Percentiles rank a stretch among this genome's conserved stretches.
phyloP scores from a whole-genome alignment of 2,113 vertebrate species.

The Chauna torquata region DNA sequence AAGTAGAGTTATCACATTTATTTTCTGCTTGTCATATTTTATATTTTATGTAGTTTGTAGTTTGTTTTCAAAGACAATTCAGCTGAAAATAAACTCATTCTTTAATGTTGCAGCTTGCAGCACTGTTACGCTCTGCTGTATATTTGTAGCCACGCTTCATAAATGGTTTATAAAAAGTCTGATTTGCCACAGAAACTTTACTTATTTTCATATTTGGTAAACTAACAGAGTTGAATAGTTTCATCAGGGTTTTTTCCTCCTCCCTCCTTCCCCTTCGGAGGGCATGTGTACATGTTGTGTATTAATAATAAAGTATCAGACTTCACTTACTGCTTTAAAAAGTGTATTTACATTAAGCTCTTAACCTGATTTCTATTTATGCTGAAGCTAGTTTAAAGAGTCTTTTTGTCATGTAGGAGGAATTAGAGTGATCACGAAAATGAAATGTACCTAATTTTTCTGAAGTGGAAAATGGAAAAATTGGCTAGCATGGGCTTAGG shows the following conservation, averaged over 20 bases:
- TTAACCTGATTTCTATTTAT: neutral
- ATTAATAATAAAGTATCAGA: neutral
- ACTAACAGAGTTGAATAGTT: neutral
- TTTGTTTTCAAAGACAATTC: constrained; percentile 2
- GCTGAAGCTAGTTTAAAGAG: neutral
- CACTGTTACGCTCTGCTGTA: neutral
- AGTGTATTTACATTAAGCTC: neutral
- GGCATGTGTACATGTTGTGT: neutral
- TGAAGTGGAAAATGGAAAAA: neutral
- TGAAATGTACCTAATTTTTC: neutral
- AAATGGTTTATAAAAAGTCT: constrained; percentile 26
- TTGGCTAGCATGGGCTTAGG: neutral
- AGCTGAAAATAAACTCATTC: neutral
- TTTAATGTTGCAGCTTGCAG: neutral
- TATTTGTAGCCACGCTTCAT: neutral
- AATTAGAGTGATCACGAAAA: neutral
- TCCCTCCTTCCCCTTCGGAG: neutral
- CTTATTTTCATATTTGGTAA: neutral
- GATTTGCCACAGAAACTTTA: too few species aligned
- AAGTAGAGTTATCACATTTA: neutral
- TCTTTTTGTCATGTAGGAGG: neutral
- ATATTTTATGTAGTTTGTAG: neutral
- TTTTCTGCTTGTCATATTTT: neutral
- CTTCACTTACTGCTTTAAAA: neutral
- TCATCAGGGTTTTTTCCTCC: neutral